phyloP scores from a whole-genome alignment of 1,140 invertebrate genomes.

The Stratiolaelaps scimitus region DNA sequence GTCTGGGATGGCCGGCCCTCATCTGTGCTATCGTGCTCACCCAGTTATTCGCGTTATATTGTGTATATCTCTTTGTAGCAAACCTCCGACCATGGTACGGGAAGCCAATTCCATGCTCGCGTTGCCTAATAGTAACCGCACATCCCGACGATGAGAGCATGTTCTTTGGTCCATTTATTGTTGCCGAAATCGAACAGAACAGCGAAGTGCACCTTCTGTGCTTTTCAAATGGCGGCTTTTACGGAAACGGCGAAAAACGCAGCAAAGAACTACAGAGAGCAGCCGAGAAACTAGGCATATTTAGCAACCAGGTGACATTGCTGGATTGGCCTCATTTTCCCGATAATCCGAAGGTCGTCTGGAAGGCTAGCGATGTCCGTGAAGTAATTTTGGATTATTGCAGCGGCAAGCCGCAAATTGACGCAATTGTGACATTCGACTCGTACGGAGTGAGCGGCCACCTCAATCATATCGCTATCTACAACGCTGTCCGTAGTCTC shows the following conservation, averaged over 20 bases:
- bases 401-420: background rate
- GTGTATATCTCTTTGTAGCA: too few relatives aligned
- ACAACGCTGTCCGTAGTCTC: background rate
- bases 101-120: background rate
- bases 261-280: background rate
- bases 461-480: background rate
- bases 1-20: too few relatives aligned
- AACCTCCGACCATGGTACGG: background rate
- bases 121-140: conserved; percentile 42
- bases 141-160: conserved; percentile 46
- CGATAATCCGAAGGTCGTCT: background rate
- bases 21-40: too few relatives aligned
- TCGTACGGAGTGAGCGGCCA: conserved; percentile 19
- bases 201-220: background rate
- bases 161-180: conserved; percentile 45
- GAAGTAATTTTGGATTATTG: background rate
- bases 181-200: conserved; percentile 29
- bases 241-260: background rate
- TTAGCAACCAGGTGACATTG: background rate
- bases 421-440: conserved; percentile 10
- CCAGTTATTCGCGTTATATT: too few relatives aligned
- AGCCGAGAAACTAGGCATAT: background rate
- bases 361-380: background rate
- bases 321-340: background rate
- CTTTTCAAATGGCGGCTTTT: background rate